A percentile compares a stretch with the other conserved stretches of the same genome.
Evolutionary conservation across 2,113 vertebrate species (phyloP).

Genomic region (Tychaedon coryphoeus): DNA sequence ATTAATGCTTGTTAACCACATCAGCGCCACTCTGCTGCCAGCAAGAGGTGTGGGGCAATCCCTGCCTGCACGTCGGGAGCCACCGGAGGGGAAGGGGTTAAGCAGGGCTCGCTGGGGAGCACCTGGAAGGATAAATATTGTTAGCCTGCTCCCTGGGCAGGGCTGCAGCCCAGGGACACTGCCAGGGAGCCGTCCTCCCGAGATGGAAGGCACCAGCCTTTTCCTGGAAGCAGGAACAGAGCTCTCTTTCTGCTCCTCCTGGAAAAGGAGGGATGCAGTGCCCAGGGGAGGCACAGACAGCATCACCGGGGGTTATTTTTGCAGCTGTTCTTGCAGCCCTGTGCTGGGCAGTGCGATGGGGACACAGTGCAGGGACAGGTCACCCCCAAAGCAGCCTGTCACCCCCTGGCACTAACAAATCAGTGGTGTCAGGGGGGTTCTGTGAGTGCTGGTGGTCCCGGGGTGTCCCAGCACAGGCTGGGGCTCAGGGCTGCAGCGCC

Average conservation of each 20-base stretch:
- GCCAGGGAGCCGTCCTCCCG: neutral
- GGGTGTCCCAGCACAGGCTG: neutral
- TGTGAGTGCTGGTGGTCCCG: fast-evolving
- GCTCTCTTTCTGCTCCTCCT: neutral
- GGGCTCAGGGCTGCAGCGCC: fast-evolving
- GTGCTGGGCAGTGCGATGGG: fast-evolving
- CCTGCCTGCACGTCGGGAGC: fast-evolving
- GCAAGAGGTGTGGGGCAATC: fast-evolving
- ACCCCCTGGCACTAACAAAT: fast-evolving
- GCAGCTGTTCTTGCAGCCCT: neutral
- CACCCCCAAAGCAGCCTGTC: neutral
- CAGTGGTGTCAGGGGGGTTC: fast-evolving
- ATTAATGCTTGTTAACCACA: neutral
- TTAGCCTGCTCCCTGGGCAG: neutral
- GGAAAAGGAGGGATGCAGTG: neutral
- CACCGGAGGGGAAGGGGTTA: neutral
- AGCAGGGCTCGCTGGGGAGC: neutral
- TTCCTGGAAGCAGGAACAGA: constrained; percentile 37
- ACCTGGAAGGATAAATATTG: neutral
- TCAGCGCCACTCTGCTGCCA: neutral
- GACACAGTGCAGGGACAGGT: fast-evolving
- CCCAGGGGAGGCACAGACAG: neutral
- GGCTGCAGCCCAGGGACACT: neutral
- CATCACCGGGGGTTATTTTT: neutral
- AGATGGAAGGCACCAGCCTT: neutral